Conservation (phyloP, 2,888 invertebrate species). For the Agonum fuliginosum region DNA sequence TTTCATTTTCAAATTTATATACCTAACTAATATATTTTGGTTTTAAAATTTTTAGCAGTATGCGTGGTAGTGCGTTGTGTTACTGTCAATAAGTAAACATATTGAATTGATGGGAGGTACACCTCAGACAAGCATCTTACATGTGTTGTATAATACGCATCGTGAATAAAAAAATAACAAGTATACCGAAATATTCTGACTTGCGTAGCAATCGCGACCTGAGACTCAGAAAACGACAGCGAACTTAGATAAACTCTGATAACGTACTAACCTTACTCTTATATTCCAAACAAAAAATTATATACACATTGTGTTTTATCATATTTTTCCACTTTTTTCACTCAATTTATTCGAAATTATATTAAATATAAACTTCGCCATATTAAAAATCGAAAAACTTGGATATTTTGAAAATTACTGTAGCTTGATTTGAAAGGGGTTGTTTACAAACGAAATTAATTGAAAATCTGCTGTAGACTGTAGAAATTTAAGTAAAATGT, state of each 20-base stretch:
- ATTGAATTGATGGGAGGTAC: slow-evolving; percentile 23
- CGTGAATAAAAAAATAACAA: slow-evolving; percentile 24
- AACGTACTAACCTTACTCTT: slow-evolving; percentile 20
- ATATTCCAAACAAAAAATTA: slow-evolving; percentile 5
- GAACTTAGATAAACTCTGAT: slow-evolving; percentile 42
- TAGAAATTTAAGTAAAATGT: too few relatives aligned
- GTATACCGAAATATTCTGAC: slow-evolving; percentile 24
- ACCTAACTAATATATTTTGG: neutral
- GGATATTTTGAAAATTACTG: neutral
- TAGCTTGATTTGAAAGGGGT: neutral
- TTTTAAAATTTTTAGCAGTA: neutral
- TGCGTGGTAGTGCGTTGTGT: neutral
- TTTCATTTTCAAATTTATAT: neutral
- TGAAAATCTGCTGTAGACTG: too few relatives aligned
- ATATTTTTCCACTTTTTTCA: slow-evolving; percentile 9
- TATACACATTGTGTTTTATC: slow-evolving; percentile 3
- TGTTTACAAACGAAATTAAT: neutral
- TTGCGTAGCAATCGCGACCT: slow-evolving; percentile 17
- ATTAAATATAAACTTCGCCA: neutral
- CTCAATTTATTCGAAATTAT: neutral
- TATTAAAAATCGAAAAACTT: neutral
- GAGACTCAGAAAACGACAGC: neutral
- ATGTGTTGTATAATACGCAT: slow-evolving; percentile 30
- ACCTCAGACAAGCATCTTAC: slow-evolving; percentile 10
- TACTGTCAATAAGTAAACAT: slow-evolving; percentile 7